Evolutionary conservation across 2,797 vertebrate species (phyloP).

Genomic region (Gastrophryne carolinensis): DNA sequence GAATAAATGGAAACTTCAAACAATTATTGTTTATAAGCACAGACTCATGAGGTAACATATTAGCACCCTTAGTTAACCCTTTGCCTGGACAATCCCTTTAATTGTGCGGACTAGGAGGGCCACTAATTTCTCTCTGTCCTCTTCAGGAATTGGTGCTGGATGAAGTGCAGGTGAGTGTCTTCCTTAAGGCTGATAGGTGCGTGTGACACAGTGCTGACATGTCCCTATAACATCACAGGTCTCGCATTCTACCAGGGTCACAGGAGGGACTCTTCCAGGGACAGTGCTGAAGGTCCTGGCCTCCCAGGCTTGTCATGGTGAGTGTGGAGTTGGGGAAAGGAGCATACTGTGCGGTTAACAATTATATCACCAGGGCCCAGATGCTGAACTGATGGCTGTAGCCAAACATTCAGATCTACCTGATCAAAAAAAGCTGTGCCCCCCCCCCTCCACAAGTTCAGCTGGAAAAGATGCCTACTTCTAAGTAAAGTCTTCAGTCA

Average conservation of each 20-base stretch:
- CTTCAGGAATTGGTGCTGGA: conserved; percentile 89
- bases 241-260: conserved; percentile 75
- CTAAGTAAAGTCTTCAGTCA: too few relatives aligned
- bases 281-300: conserved; percentile 89
- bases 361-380: too few relatives aligned
- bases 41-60: too few relatives aligned
- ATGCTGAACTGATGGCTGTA: neutral
- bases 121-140: neutral
- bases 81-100: too few relatives aligned
- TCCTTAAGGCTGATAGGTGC: neutral
- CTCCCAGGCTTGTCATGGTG: conserved; percentile 95
- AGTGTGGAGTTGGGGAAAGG: conserved; percentile 50
- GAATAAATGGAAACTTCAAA: too few relatives aligned
- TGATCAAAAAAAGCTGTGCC: too few relatives aligned
- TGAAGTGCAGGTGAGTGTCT: conserved; percentile 84
- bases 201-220: neutral
- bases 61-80: too few relatives aligned
- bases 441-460: too few relatives aligned
- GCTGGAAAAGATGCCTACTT: too few relatives aligned
- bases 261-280: conserved; percentile 80
- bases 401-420: too few relatives aligned
- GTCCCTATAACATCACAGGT: conserved; percentile 59
- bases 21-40: too few relatives aligned
- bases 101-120: neutral
- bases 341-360: too few relatives aligned